Conservation (phyloP, 2,888 invertebrate genomes). For the Apantesis nais region DNA sequence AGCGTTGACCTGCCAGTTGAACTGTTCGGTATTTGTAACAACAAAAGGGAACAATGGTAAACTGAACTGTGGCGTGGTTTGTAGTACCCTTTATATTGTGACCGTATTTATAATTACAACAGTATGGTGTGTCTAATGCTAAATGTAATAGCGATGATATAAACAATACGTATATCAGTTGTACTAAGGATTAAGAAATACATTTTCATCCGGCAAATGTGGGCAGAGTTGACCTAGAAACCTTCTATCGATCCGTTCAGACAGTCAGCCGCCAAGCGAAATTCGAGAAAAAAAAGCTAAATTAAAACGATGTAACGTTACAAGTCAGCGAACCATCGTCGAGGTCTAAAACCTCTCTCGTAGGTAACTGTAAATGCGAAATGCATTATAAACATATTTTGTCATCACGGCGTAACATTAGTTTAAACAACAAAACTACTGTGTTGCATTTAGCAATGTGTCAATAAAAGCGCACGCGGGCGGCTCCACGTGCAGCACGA, state of each 20-base stretch:
- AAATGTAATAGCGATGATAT: conserved; percentile 11
- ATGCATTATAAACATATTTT: conserved; percentile 41
- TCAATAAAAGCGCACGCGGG: conserved; percentile 51
- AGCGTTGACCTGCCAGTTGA: conserved; percentile 52
- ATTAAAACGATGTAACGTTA: conserved; percentile 46
- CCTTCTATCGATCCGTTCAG: conserved; percentile 52
- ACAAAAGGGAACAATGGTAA: conserved; percentile 62
- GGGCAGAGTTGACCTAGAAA: conserved; percentile 57
- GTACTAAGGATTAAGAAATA: conserved; percentile 33
- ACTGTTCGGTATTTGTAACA: conserved; percentile 55
- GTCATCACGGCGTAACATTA: conserved; percentile 29
- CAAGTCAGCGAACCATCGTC: conserved; percentile 46
- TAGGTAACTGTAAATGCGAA: conserved; percentile 43
- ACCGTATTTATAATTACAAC: conserved; percentile 9
- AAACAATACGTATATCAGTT: conserved; percentile 11
- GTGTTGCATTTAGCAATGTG: conserved; percentile 48
- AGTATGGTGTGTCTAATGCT: conserved; percentile 10
- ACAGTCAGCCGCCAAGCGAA: conserved; percentile 48
- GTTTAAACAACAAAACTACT: conserved; percentile 43
- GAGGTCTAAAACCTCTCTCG: conserved; percentile 44
- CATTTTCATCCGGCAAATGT: conserved; percentile 41
- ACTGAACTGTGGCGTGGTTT: conserved; percentile 39
- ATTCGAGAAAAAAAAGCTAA: conserved; percentile 50
- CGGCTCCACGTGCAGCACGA: conserved; percentile 57
- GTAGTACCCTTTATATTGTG: conserved; percentile 34